Conservation (phyloP, 2,113 vertebrate genomes). For the Cairina moschata region DNA sequence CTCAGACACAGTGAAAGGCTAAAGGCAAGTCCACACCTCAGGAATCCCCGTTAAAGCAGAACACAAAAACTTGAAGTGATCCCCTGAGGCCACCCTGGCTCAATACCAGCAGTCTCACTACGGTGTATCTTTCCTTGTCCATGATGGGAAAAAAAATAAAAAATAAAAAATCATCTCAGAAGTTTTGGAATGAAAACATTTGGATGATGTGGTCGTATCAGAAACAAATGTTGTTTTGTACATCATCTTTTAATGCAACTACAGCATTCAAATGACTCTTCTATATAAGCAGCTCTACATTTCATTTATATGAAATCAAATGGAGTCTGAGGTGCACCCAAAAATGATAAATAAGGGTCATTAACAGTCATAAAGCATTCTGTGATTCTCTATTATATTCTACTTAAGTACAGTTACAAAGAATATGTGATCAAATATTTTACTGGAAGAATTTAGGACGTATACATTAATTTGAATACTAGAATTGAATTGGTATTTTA, state of each 20-base stretch:
- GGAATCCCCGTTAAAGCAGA: neutral
- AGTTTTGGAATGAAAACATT: neutral
- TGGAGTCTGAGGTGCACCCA: neutral
- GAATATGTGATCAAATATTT: neutral
- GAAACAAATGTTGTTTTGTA: neutral
- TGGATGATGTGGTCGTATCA: neutral
- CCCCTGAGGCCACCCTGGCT: neutral
- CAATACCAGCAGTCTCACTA: neutral
- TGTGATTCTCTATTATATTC: neutral
- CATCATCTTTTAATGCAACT: neutral
- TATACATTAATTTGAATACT: neutral
- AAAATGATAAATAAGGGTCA: neutral
- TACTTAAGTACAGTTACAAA: neutral
- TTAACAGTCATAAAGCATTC: neutral
- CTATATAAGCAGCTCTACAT: neutral
- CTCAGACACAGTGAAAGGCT: neutral
- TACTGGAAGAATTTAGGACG: neutral
- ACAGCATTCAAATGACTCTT: neutral
- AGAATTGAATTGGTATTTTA: neutral
- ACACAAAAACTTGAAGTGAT: rapidly evolving
- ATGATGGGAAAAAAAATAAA: neutral
- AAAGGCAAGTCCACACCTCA: neutral
- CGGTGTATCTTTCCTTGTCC: neutral
- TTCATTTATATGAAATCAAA: neutral
- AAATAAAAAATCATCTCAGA: neutral